These are phyloP conservation scores for Pelodiscus sinensis DNA, from an alignment of 2,113 vertebrate species.

Conservation along the genomic window DNA sequence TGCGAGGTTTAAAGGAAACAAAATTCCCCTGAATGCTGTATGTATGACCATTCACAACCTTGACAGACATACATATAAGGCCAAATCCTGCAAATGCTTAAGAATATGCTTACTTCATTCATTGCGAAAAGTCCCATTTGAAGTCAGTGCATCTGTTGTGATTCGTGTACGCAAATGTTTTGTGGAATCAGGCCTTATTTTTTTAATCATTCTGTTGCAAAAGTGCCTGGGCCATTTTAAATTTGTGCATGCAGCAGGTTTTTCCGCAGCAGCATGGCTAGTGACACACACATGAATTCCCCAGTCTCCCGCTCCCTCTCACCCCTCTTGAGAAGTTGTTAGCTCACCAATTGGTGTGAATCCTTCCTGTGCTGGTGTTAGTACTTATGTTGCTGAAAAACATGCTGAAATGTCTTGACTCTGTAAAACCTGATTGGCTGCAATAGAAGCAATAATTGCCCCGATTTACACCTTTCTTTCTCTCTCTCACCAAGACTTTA, in stretches of 20 bases:
- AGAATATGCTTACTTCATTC: neutral
- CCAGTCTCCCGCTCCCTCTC: neutral
- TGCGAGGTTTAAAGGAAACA: fast-evolving
- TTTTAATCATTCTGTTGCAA: neutral
- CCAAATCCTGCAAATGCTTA: fast-evolving
- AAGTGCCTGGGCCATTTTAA: neutral
- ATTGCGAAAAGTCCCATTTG: fast-evolving
- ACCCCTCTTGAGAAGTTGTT: neutral
- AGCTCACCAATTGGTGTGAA: fast-evolving
- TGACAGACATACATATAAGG: fast-evolving
- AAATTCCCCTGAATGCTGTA: neutral
- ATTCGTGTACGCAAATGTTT: fast-evolving
- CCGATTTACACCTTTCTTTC: conserved; percentile 1
- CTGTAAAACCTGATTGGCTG: neutral
- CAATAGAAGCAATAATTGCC: neutral
- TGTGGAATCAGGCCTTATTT: fast-evolving
- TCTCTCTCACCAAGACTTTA: conserved; percentile 10
- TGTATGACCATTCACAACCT: neutral
- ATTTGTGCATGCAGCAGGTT: neutral
- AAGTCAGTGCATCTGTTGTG: fast-evolving
- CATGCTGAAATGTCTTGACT: neutral
- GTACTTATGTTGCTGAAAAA: neutral
- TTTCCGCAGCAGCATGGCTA: neutral
- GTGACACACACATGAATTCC: fast-evolving
- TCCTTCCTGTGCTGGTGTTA: neutral